These are phyloP conservation scores for Climacteris rufus DNA, from an alignment of 2,113 vertebrate genomes.

Conservation along the genomic window DNA sequence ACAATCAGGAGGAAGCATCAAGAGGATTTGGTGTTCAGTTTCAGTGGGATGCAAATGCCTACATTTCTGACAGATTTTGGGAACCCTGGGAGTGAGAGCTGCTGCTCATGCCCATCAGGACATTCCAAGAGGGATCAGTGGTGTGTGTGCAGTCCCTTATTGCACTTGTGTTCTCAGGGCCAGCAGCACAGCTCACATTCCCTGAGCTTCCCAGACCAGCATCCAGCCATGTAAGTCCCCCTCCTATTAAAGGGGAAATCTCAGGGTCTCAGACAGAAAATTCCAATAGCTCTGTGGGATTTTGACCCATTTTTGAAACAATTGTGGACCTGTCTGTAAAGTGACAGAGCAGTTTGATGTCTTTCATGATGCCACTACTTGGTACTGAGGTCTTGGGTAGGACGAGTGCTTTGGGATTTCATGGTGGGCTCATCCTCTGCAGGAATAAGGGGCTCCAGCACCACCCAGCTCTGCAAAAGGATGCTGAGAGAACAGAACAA, in stretches of 20 bases:
- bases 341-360: fast-evolving
- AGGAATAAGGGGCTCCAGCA: neutral
- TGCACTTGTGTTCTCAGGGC: fast-evolving
- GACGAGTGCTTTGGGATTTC: neutral
- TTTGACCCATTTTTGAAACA: neutral
- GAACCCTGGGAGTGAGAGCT: neutral
- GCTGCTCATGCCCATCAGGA: fast-evolving
- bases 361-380: neutral
- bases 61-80: neutral
- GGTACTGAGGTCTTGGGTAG: neutral
- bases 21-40: fast-evolving
- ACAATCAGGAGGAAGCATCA: fast-evolving
- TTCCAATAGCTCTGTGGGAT: neutral
- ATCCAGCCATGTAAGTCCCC: fast-evolving
- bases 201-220: fast-evolving
- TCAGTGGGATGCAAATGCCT: neutral
- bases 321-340: neutral
- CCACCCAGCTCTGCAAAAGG: neutral
- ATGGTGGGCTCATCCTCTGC: fast-evolving
- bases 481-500: neutral
- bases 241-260: fast-evolving
- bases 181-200: fast-evolving
- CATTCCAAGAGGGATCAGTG: neutral
- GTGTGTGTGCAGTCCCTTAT: neutral
- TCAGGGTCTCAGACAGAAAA: neutral